Conservation (phyloP, 2,797 vertebrate genomes). For the Pipistrellus pygmaeus region DNA sequence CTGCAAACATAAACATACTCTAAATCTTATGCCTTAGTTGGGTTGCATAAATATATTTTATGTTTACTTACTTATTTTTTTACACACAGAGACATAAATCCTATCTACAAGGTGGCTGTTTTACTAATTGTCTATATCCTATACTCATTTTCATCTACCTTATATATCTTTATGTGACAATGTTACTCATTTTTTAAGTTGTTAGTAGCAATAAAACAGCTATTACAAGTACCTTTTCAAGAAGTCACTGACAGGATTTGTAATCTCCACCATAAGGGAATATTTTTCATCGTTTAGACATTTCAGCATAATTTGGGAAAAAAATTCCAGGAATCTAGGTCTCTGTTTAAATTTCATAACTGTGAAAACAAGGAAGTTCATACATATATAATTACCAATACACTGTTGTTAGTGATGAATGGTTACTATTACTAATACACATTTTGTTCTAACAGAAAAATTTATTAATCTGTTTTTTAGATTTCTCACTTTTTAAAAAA, state of each 20-base stretch:
- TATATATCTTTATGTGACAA: background rate
- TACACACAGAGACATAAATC: background rate
- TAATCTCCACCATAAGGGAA: conserved; percentile 89
- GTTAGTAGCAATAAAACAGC: background rate
- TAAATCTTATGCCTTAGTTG: background rate
- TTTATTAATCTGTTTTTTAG: conserved; percentile 27
- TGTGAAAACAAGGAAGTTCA: conserved; percentile 83
- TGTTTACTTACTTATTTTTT: background rate
- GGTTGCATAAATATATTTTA: background rate
- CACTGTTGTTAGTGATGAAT: background rate
- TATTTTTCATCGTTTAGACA: conserved; percentile 91
- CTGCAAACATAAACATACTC: background rate
- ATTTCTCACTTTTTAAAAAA: conserved; percentile 25
- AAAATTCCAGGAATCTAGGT: conserved; percentile 93
- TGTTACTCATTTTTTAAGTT: background rate
- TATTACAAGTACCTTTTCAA: conserved; percentile 90
- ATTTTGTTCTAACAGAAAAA: background rate
- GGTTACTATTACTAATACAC: background rate
- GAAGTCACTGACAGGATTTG: conserved; percentile 84
- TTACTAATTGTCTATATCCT: background rate
- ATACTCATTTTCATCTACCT: background rate
- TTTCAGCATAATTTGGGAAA: conserved; percentile 91
- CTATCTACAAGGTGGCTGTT: background rate
- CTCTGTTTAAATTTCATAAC: conserved; percentile 93
- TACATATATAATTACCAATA: conserved; percentile 49